A percentile compares a stretch with the other conserved stretches of the same genome.
Conservation (phyloP, 2,797 vertebrate species). For the Podarcis lilfordi region DNA sequence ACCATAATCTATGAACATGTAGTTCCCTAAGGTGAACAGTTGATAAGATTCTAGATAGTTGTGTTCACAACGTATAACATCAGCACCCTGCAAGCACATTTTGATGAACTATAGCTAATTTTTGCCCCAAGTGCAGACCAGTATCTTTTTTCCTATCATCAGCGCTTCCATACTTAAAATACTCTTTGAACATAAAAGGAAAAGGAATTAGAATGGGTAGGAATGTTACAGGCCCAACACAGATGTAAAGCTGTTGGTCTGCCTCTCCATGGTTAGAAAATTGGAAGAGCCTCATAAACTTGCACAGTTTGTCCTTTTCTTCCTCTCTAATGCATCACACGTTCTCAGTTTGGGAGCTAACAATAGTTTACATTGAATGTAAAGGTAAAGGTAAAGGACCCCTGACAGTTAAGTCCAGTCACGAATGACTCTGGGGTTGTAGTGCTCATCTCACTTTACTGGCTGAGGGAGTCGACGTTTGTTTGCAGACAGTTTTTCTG, state of each 20-base stretch:
- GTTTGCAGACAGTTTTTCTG: too few species aligned
- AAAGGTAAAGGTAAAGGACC: too few species aligned
- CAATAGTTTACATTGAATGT: neutral
- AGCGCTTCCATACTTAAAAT: neutral
- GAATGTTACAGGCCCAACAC: neutral
- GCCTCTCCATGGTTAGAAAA: neutral
- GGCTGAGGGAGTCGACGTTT: too few species aligned
- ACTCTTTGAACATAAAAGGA: neutral
- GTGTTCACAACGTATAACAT: neutral
- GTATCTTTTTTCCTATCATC: neutral
- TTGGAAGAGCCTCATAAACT: neutral
- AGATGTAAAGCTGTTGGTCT: neutral
- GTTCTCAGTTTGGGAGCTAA: neutral
- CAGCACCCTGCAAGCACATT: neutral
- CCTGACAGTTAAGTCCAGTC: too few species aligned
- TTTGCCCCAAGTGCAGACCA: neutral
- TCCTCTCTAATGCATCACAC: neutral
- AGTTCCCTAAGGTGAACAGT: conserved; percentile 9
- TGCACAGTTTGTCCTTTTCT: neutral
- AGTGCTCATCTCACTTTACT: too few species aligned
- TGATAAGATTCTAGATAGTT: neutral
- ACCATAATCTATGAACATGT: conserved; percentile 31
- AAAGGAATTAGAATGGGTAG: neutral
- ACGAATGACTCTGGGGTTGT: too few species aligned
- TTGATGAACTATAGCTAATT: neutral